Evolutionary conservation across 2,113 vertebrate genomes (phyloP).

Genomic region (Phaetusa simplex): DNA sequence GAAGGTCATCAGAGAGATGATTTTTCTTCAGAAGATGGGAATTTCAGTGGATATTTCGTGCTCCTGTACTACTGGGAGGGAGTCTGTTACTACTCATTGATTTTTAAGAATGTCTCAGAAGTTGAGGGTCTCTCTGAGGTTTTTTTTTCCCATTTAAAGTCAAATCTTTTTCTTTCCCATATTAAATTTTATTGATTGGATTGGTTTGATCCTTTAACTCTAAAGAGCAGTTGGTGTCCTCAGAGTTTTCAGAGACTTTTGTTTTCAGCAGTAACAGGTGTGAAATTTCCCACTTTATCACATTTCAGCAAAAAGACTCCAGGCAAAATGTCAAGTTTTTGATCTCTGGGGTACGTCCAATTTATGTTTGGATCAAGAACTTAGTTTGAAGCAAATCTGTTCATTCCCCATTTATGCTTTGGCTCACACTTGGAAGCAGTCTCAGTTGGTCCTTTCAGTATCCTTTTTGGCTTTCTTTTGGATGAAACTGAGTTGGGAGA

Average conservation of each 20-base stretch:
- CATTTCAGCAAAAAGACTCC: background rate
- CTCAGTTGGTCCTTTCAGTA: background rate
- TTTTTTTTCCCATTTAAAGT: background rate
- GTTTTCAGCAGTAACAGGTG: background rate
- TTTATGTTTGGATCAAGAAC: background rate
- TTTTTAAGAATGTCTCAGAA: background rate
- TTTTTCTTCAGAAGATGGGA: background rate
- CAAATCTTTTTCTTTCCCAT: background rate
- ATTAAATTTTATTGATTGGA: background rate
- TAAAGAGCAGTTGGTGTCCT: background rate
- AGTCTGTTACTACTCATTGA: background rate
- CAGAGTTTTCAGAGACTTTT: background rate
- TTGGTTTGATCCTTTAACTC: background rate
- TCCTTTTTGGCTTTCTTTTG: background rate
- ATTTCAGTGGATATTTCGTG: background rate
- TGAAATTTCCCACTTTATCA: background rate
- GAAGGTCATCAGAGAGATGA: background rate
- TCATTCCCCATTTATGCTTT: background rate
- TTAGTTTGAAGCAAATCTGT: background rate
- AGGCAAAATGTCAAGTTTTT: background rate
- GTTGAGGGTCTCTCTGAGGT: background rate
- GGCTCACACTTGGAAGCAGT: background rate
- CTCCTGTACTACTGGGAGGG: background rate
- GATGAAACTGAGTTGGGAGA: background rate
- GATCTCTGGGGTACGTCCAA: background rate